Evolutionary conservation across 2,888 invertebrate genomes (phyloP), one percentile per base, ranked within the genome.

Genomic region (Megamerina dolium): DNA sequence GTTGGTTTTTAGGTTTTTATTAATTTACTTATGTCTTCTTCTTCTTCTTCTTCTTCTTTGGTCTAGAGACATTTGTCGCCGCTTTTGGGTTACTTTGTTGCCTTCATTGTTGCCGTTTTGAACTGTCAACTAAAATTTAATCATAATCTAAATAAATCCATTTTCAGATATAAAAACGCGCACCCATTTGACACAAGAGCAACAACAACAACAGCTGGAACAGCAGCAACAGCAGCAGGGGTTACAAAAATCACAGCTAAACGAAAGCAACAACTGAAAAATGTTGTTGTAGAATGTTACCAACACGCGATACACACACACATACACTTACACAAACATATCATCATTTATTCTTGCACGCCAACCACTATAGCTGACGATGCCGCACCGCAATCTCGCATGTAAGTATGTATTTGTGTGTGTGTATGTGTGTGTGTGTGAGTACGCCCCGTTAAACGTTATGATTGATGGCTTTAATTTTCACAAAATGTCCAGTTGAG

Each of bases 381-480:
- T 18, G 10, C 3, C 6, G 34, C 20, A 17, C 2, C 34, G 34
- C 12, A 31, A 31, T 31, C 14, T 19, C 18, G 16, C 34, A 19
- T n/a, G n/a, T n/a, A n/a, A n/a, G n/a, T n/a, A n/a, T n/a, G n/a
- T n/a, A n/a, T n/a, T n/a, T n/a, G n/a, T n/a, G n/a, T n/a, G n/a
- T n/a, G n/a, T n/a, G n/a, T n/a, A n/a, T 19, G 34, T 20, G 18
- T 34, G 9, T 19, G 3, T 17, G 6, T 19, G n/a, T 17, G 34
- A 17, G 12, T 13, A 16, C 31, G 14, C n/a, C n/a, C n/a, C n/a
- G 16, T 14, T 9, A 14, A 31, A n/a, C 38, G 31, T 43, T 50
- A 52, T 54, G 53, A 54, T 52, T 50, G 52, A 54, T 54, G 49
- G 49, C 39, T 45, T 44, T 49, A 50, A 46, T 50, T 45, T 50